Conservation (phyloP, 2,888 invertebrate genomes). For the Pollenia labialis region DNA sequence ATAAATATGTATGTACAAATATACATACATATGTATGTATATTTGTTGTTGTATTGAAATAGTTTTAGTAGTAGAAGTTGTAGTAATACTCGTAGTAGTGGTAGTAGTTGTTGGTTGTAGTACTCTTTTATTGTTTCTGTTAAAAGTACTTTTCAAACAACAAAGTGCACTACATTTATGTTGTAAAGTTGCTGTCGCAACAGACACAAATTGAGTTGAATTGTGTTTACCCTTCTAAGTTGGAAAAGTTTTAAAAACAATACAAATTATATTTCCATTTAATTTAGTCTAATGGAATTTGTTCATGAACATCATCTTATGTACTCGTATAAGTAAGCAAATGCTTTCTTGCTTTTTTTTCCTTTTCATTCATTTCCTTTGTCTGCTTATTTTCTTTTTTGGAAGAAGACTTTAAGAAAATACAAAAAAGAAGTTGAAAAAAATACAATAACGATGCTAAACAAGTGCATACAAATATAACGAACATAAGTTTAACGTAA, state of each 20-base stretch:
- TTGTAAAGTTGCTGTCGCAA: conserved; percentile 73
- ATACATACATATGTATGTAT: conserved; percentile 8
- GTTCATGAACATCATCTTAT: conserved; percentile 73
- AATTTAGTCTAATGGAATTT: conserved; percentile 77
- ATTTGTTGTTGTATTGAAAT: conserved; percentile 43
- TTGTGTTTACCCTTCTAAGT: conserved; percentile 73
- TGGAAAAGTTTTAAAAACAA: conserved; percentile 76
- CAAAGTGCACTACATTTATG: conserved; percentile 73
- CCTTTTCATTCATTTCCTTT: conserved; percentile 28
- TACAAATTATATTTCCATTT: conserved; percentile 77
- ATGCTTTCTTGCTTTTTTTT: conserved; percentile 35
- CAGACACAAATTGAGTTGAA: conserved; percentile 74
- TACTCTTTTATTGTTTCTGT: conserved; percentile 68
- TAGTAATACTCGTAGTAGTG: conserved; percentile 34
- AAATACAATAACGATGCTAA: conserved; percentile 12
- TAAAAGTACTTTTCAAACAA: conserved; percentile 71
- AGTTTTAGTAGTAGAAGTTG: conserved; percentile 49
- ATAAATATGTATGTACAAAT: conserved; percentile 10
- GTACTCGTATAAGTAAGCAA: conserved; percentile 59
- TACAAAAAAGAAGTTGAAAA: background rate
- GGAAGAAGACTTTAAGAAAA: conserved; percentile 40
- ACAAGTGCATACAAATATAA: conserved; percentile 32
- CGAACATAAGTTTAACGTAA: conserved; percentile 27
- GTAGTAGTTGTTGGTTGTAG: conserved; percentile 50
- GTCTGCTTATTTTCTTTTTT: conserved; percentile 14